These are phyloP conservation scores for Phoxinus dragarum DNA, from an alignment of 2,797 vertebrate species.

Conservation along the genomic window DNA sequence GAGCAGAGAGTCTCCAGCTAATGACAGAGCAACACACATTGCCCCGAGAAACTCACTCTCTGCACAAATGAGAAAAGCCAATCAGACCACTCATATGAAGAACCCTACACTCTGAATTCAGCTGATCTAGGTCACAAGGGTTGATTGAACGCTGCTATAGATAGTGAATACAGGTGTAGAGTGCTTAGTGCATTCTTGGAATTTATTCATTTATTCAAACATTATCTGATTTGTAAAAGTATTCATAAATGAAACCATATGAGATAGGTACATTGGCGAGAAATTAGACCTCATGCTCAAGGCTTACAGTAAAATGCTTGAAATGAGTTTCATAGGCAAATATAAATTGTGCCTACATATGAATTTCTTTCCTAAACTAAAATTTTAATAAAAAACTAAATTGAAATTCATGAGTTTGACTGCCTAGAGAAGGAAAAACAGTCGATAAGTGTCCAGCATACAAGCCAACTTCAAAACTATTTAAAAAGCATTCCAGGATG, in stretches of 20 bases:
- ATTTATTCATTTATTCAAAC: neutral
- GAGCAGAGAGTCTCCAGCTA: conserved; percentile 65
- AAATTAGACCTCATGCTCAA: neutral
- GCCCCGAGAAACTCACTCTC: conserved; percentile 61
- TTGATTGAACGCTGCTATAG: neutral
- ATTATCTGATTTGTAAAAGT: neutral
- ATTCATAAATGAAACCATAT: neutral
- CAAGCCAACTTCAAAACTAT: neutral
- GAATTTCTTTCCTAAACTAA: neutral
- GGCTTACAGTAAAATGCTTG: neutral
- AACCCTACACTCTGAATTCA: conserved; percentile 18
- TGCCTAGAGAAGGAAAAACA: neutral
- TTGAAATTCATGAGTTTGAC: neutral
- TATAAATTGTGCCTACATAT: neutral
- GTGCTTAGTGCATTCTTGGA: neutral
- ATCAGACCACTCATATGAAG: conserved; percentile 46
- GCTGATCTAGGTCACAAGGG: neutral
- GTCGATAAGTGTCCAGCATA: neutral
- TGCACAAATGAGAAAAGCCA: conserved; percentile 64
- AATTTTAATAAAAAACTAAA: neutral
- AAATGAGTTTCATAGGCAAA: neutral
- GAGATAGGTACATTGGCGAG: neutral
- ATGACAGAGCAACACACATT: conserved; percentile 65
- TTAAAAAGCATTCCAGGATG: neutral
- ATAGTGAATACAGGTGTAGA: neutral